These are phyloP conservation scores for Megalops cyprinoides DNA, from an alignment of 2,797 vertebrate species.

Conservation along the genomic window DNA sequence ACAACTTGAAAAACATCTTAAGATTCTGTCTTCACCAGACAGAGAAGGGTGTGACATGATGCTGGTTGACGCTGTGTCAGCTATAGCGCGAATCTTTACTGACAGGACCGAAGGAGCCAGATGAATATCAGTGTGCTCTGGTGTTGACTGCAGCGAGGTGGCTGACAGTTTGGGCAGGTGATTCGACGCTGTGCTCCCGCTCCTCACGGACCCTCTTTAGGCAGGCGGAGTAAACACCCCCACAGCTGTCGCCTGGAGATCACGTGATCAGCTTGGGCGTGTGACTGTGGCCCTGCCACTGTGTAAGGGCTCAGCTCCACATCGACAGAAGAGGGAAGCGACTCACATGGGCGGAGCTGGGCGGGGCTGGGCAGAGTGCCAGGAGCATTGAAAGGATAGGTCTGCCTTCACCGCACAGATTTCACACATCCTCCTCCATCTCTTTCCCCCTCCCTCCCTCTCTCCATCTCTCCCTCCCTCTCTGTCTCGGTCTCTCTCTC, in stretches of 20 bases:
- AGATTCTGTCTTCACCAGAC: too few species aligned
- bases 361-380: not conserved
- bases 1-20: too few species aligned
- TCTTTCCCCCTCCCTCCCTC: not conserved
- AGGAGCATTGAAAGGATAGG: not conserved
- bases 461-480: constrained; percentile 23
- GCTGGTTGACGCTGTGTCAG: not conserved
- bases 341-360: not conserved
- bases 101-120: not conserved
- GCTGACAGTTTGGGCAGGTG: not conserved
- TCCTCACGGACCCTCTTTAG: not conserved
- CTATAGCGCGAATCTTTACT: not conserved
- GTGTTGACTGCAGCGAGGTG: not conserved
- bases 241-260: not conserved
- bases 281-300: not conserved
- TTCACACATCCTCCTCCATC: not conserved
- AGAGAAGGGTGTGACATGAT: not conserved
- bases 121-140: not conserved
- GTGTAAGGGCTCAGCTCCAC: not conserved
- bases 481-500: constrained; percentile 22
- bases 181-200: not conserved
- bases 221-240: not conserved
- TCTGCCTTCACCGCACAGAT: not conserved
- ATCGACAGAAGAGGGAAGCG: not conserved
- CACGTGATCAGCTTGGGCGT: not conserved